Evolutionary conservation across 2,113 vertebrate species (phyloP).

Genomic region (Galbula dea): DNA sequence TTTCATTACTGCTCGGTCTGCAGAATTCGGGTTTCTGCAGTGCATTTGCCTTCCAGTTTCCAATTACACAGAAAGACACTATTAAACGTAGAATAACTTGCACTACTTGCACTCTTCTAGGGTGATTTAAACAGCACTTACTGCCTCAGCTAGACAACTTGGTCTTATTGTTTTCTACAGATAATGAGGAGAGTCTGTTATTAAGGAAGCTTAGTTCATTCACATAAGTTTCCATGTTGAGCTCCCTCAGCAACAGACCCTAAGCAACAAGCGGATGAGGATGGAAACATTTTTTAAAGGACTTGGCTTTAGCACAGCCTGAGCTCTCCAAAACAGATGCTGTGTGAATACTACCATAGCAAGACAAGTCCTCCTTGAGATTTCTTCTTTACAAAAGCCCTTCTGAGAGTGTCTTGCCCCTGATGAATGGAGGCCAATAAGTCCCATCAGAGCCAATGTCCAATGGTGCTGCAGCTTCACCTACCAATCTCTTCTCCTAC

Average conservation of each 20-base stretch:
- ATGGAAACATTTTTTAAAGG: not conserved
- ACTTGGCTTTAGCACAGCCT: not conserved
- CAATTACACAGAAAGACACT: not conserved
- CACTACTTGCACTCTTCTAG: not conserved
- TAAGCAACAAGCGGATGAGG: not conserved
- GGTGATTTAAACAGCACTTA: not conserved
- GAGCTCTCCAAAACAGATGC: not conserved
- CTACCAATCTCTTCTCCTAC: not conserved
- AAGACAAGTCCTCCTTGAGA: not conserved
- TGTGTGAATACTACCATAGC: not conserved
- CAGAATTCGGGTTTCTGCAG: not conserved
- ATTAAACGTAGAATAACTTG: not conserved
- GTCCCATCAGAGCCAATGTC: not conserved
- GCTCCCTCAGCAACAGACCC: not conserved
- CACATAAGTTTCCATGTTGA: not conserved
- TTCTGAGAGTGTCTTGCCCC: not conserved
- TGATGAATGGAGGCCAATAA: accelerated
- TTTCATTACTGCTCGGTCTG: not conserved
- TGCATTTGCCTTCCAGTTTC: not conserved
- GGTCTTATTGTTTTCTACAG: not conserved
- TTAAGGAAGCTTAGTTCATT: constrained; percentile 12
- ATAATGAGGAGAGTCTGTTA: not conserved
- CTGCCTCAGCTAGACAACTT: not conserved
- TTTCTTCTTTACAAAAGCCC: not conserved
- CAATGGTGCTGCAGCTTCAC: not conserved